Evolutionary conservation across 1,140 invertebrate species (phyloP), one percentile per base, ranked within the genome.

Genomic region (Orius laevigatus): DNA sequence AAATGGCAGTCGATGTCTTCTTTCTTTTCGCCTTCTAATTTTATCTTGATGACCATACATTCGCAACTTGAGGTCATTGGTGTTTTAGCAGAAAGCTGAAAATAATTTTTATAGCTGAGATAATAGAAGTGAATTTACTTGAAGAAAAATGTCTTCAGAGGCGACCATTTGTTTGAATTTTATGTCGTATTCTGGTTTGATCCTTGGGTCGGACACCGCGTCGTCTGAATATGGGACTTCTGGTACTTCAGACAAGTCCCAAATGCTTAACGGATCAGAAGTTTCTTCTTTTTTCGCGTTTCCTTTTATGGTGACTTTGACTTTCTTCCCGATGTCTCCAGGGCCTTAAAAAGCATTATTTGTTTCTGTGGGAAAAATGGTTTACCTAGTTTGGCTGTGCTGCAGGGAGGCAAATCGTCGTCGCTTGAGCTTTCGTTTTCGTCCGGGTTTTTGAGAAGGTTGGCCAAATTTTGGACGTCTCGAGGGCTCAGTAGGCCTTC

Each of bases 91-190:
- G 52, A 63, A 60, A 50, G 48, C 53, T 43, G 51, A 11, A 19
- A 11, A 35, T 38, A 47, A 15, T 47, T 34, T 16, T 4, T 25
- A 12, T n/a, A 15, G 35, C 6, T 14, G 11, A 20, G 5, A 8
- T 11, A n/a, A 25, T 6, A 15, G 4, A 40, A 25, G 11, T 8
- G 2, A 2, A 18, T 15, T 45, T 63, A 84, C 81, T 64, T 84
- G 81, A 41, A 91, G 66, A 65, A 76, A 92, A 32, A 91, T 73
- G 62, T 93, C 86, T 63, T 89, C 84, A 1, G 86, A 73, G 8
- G 75, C 76, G 1, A 93, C 83, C 42, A 79, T 70, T 63, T 93
- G 88, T 55, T 82, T 79, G 60, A 85, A 92, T 57, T 78, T 73
- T 58, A 90, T 81, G 15, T 81, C 77, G 66, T 84, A 91, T 54